Base-by-base conservation (phyloP, 2,888 invertebrate genomes). In the Ashinkailepas kermadecensis region DNA sequence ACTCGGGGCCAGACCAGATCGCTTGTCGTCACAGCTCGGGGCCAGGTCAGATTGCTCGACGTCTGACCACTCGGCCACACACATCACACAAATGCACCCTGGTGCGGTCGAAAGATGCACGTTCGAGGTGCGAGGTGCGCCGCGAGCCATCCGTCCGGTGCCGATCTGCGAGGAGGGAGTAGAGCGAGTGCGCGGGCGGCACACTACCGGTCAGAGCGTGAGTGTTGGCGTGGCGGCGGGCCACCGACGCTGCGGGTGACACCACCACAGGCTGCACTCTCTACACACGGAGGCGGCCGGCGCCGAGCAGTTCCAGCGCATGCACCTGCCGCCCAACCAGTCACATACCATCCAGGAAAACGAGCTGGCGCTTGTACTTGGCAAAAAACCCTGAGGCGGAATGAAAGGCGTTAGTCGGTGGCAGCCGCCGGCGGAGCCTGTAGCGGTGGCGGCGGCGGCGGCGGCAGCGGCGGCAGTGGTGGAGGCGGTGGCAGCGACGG, bases 321-420 rank as follows among this genome's bases (percentile, higher is more conserved):
- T 39, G 39, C 39, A 39, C 81, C 58, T 58, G 54, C 21, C 23
- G 9, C 56, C 59, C 67, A 25, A 39, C 57, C 12, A 11, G 21
- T 8, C 21, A 70, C 78, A 82, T 80, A 80, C 25, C 56, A 67
- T 83, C 82, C 21, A 25, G 79, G 25, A 58, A 78, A 64, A 64
- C 56, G n/a, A 62, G 57, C 58, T 54, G 65, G 18, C 59, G 39
- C 74, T 25, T 80, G n/a, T 39, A 59, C 58, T 57, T 80, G 23
- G 58, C 56, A 67, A 64, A 82, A 80, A 70, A 83, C 81, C 56
- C 67, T 81, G 65, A 39, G 56, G 39, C 56, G 18, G 12, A 21
- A 67, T 25, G 67, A 25, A 7, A 12, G 23, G n/a, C 13, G 67
- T 67, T 67, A 67, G 74, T 74, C 12, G 39, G 54, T n/a, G 54